Conservation (phyloP, 2,888 invertebrate genomes). For the Drosophila quinaria region DNA sequence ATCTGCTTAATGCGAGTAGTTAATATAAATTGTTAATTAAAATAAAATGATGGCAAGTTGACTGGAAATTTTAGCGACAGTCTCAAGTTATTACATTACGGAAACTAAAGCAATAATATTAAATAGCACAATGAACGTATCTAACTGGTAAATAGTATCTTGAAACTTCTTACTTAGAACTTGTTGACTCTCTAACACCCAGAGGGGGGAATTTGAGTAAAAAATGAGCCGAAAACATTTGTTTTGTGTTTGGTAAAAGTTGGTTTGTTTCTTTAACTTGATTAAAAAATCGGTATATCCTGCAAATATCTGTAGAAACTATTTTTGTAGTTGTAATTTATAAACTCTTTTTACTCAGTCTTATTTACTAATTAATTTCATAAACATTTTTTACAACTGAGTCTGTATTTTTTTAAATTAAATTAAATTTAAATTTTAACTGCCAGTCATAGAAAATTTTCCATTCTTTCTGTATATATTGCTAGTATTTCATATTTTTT, state of each 20-base stretch:
- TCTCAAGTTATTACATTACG: neutral
- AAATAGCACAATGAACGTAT: neutral
- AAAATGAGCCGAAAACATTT: neutral
- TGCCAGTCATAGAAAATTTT: too few relatives aligned
- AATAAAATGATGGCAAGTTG: neutral
- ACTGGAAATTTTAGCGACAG: neutral
- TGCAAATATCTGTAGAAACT: too few relatives aligned
- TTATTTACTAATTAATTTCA: too few relatives aligned
- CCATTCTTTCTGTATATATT: too few relatives aligned
- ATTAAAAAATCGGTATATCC: too few relatives aligned
- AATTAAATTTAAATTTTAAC: too few relatives aligned
- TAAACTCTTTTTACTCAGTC: too few relatives aligned
- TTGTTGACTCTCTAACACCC: neutral
- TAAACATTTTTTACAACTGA: too few relatives aligned
- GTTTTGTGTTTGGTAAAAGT: neutral
- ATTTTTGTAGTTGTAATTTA: too few relatives aligned
- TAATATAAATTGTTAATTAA: conserved; percentile 18
- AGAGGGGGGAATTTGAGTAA: neutral
- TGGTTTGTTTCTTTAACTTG: too few relatives aligned
- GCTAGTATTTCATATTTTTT: too few relatives aligned
- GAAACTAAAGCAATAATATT: neutral
- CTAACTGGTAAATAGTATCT: neutral
- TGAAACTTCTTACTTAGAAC: neutral
- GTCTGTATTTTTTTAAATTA: too few relatives aligned
- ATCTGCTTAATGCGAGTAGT: neutral